Percentiles rank a stretch among this genome's conserved stretches.
These are phyloP conservation scores for Percopsis transmontana DNA, from an alignment of 2,113 vertebrate genomes.

Conservation along the genomic window DNA sequence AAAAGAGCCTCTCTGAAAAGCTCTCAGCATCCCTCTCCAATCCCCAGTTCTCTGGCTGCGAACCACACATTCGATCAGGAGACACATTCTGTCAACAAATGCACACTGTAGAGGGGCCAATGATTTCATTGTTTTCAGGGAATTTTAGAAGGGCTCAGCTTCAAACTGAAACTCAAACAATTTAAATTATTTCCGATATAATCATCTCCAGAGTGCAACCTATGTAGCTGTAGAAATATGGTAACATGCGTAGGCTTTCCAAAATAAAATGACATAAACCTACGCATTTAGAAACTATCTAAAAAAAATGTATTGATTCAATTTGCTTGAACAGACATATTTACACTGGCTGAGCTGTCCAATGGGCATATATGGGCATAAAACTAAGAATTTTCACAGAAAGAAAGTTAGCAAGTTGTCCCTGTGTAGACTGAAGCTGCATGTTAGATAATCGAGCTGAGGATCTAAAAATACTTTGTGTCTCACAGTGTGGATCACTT, in stretches of 20 bases:
- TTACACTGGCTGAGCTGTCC: slow-evolving; percentile 15
- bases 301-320: slow-evolving; percentile 4
- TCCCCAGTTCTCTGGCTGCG: slow-evolving; percentile 8
- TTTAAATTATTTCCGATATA: neutral
- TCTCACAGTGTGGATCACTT: slow-evolving; percentile 72
- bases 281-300: neutral
- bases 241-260: no score
- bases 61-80: slow-evolving; percentile 29
- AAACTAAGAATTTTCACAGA: neutral
- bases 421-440: slow-evolving; percentile 47
- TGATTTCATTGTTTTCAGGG: neutral
- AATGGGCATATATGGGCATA: slow-evolving; percentile 13
- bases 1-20: slow-evolving; percentile 49
- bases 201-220: no score
- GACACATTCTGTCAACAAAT: slow-evolving; percentile 26
- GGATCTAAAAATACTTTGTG: slow-evolving; percentile 74
- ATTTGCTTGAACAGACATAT: slow-evolving; percentile 1
- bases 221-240: no score
- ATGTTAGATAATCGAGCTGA: slow-evolving; percentile 67
- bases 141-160: slow-evolving; percentile 13
- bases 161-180: slow-evolving; percentile 5
- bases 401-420: slow-evolving; percentile 41
- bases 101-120: neutral
- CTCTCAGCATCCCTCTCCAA: slow-evolving; percentile 29
- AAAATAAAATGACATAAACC: neutral